Evolutionary conservation across 1,140 invertebrate genomes (phyloP).

Genomic region (Frieseomelitta varia): DNA sequence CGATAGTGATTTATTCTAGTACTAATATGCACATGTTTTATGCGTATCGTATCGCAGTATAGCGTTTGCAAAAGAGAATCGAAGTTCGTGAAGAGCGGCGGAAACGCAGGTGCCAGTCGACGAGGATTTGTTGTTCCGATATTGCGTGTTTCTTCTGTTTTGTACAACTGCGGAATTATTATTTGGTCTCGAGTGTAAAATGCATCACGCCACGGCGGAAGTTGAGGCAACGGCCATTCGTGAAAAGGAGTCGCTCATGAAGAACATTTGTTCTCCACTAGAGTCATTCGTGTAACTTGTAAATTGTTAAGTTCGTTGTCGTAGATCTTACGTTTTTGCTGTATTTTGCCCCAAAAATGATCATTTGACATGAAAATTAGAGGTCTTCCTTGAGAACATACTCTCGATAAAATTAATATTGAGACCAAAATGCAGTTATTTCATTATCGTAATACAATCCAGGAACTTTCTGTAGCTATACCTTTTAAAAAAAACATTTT

Average conservation of each 20-base stretch:
- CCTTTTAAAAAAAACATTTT: too few relatives aligned
- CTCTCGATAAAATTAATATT: neutral
- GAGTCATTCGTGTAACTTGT: neutral
- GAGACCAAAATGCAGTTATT: neutral
- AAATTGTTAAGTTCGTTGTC: neutral
- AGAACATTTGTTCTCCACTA: neutral
- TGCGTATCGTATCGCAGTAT: neutral
- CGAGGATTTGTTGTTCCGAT: neutral
- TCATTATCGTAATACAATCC: too few relatives aligned
- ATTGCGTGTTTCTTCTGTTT: neutral
- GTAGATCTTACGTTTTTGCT: neutral
- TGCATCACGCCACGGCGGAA: neutral
- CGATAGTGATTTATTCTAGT: too few relatives aligned
- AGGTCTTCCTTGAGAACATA: neutral
- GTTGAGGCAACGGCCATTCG: neutral
- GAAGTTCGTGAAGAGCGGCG: neutral
- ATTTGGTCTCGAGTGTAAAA: neutral
- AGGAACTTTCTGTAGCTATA: too few relatives aligned
- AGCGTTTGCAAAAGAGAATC: conserved; percentile 2
- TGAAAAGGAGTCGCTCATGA: neutral
- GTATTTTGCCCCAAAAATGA: neutral
- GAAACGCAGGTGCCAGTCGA: conserved; percentile 1
- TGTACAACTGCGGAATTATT: neutral
- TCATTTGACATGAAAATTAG: too few relatives aligned
- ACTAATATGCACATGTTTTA: neutral